Evolutionary conservation across 2,797 vertebrate genomes (phyloP).

Genomic region (Rhinogobio ventralis): DNA sequence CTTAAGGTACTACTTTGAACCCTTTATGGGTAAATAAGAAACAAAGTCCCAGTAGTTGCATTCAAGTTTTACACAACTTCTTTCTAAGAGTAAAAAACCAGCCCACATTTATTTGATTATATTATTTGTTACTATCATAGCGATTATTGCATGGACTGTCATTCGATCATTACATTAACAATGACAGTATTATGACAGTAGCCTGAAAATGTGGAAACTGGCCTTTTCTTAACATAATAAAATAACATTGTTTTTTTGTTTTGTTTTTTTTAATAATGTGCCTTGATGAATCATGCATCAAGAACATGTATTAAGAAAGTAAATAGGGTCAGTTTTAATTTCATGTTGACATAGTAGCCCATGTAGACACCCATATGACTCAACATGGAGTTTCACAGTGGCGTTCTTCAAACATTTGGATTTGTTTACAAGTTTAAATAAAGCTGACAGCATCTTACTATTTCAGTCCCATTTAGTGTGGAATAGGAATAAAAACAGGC

Average conservation of each 20-base stretch:
- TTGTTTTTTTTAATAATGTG: not conserved
- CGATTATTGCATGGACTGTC: not conserved
- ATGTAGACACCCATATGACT: conserved; percentile 28
- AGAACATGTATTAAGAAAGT: not conserved
- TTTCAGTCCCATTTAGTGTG: conserved; percentile 24
- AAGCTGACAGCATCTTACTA: conserved; percentile 20
- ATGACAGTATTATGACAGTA: not conserved
- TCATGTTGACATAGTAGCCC: not conserved
- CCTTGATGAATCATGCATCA: not conserved
- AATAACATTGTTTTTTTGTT: no score
- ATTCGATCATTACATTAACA: not conserved
- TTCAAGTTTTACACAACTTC: not conserved
- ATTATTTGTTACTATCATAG: not conserved
- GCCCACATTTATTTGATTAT: no score
- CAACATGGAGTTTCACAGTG: conserved; percentile 8
- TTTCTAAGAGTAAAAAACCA: not conserved
- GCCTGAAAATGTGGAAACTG: no score
- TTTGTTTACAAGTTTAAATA: conserved; percentile 47
- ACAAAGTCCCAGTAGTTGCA: not conserved
- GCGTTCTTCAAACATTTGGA: conserved; percentile 33
- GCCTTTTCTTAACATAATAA: not conserved
- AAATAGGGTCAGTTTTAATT: conserved; percentile 14
- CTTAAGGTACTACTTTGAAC: not conserved
- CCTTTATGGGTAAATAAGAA: not conserved
- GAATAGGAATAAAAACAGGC: conserved; percentile 29